Base-by-base conservation (phyloP, 2,113 vertebrate genomes). In the Seriola dumerili region DNA sequence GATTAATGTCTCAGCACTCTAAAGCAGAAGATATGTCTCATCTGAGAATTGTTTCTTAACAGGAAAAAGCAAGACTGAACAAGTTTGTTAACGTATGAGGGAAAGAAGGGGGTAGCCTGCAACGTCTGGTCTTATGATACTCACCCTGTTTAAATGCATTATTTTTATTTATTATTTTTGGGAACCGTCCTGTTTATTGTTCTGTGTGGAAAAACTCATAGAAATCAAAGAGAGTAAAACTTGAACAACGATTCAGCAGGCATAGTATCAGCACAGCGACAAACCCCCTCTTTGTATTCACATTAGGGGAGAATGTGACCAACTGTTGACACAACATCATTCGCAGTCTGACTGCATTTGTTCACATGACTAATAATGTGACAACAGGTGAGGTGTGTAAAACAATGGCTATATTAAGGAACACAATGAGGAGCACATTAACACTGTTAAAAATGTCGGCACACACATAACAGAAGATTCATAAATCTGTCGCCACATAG, bases 1-100 rank as follows among this genome's bases (percentile, higher is more conserved):
- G 72, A 72, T 80, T 66, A 44, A 46, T 76, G 76, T 76, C 36
- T 76, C 59, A 25, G 50, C 44, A 52, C 48, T 76, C 58, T 32
- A 79, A 71, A 71, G 19, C 13, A 76, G 61, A 40, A 66, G 66
- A 75, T 36, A 40, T 61, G 57, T 62, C 36, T 75, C 40, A 54
- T 64, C 57, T 6, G 6, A 54, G 16, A 58, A 65, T 69, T 36
- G 64, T 63, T 63, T 78, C 38, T 36, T n/a, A 55, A 63, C 48
- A 14, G 63, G 13, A 68, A 25, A 50, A 63, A 66, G 34, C 54
- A 34, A 62, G 73, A 72, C 32, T 25, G 25, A 80, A 76, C 21
- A 66, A 46, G 62, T 76, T 65, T 66, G 52, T 54, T 55, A 71
- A 85, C 77, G 48, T n/a, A 11, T 66, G 25, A 74, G 19, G 38